Conservation (phyloP, 2,888 invertebrate species). For the Apamea crenata region DNA sequence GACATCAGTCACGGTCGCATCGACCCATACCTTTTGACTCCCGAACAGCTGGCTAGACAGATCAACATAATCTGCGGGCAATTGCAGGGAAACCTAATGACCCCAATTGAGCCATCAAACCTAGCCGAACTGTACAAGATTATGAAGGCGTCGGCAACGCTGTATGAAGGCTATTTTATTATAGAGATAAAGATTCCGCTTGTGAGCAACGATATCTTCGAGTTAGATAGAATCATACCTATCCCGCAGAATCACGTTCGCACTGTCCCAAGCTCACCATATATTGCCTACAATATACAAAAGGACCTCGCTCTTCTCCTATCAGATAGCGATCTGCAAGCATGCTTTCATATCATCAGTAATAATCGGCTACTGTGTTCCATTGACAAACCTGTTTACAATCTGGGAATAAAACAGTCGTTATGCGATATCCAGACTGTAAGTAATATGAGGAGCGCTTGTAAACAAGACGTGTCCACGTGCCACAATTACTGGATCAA, state of each 20-base stretch:
- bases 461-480: conserved; percentile 9
- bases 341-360: conserved; percentile 1
- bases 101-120: conserved; percentile 2
- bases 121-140: conserved; percentile 1
- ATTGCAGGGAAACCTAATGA: conserved; percentile 1
- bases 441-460: neutral
- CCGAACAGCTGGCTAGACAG: conserved; percentile 3
- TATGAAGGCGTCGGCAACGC: neutral
- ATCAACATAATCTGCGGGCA: conserved; percentile 10
- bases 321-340: conserved; percentile 11
- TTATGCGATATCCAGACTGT: neutral
- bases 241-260: neutral
- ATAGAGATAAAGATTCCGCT: conserved; percentile 17
- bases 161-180: conserved; percentile 8
- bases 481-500: conserved; percentile 5
- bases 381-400: conserved; percentile 1
- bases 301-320: neutral
- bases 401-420: neutral
- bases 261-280: too few species aligned
- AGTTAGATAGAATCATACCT: too few species aligned
- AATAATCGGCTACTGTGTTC: conserved; percentile 1
- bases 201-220: neutral
- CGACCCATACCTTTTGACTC: conserved; percentile 6
- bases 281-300: too few species aligned
- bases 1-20: conserved; percentile 7